A percentile compares a stretch with the other conserved stretches of the same genome.
These are phyloP conservation scores for Andrena bucephala DNA, from an alignment of 2,888 invertebrate genomes.

Conservation along the genomic window DNA sequence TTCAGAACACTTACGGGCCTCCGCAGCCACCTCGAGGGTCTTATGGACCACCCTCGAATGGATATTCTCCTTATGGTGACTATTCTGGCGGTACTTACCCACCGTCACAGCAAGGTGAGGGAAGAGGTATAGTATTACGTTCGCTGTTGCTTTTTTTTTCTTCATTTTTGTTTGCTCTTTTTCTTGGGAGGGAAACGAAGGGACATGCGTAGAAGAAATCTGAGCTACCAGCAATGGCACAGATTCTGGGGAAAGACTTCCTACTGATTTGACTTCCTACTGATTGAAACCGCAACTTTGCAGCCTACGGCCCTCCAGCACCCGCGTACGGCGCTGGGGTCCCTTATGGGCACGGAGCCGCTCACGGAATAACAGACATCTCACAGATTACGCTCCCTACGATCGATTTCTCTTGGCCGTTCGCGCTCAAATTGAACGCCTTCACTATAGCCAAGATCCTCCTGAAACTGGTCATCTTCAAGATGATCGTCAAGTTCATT, in stretches of 20 bases:
- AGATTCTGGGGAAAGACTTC: neutral
- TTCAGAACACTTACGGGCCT: constrained; percentile 12
- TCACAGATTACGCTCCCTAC: constrained; percentile 68
- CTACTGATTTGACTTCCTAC: neutral
- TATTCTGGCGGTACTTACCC: constrained; percentile 59
- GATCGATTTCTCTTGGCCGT: constrained; percentile 87
- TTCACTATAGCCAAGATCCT: constrained; percentile 91
- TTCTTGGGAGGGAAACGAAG: neutral
- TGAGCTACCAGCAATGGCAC: neutral
- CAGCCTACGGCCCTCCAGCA: constrained; percentile 85
- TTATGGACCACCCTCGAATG: constrained; percentile 31
- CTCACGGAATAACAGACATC: constrained; percentile 86
- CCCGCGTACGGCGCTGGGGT: constrained; percentile 50
- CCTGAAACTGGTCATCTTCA: constrained; percentile 91
- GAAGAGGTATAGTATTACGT: constrained; percentile 73
- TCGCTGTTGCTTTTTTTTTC: constrained; percentile 2
- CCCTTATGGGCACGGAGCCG: constrained; percentile 85
- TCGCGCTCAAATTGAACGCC: constrained; percentile 90
- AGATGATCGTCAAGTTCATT: constrained; percentile 92
- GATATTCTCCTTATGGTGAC: constrained; percentile 64
- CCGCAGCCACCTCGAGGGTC: constrained; percentile 23
- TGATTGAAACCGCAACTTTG: constrained; percentile 56
- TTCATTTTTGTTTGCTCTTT: neutral
- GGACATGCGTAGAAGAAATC: neutral
- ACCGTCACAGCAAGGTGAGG: constrained; percentile 80